These are phyloP conservation scores for Lasiurus cinereus DNA, from an alignment of 2,113 vertebrate species.

Conservation along the genomic window DNA sequence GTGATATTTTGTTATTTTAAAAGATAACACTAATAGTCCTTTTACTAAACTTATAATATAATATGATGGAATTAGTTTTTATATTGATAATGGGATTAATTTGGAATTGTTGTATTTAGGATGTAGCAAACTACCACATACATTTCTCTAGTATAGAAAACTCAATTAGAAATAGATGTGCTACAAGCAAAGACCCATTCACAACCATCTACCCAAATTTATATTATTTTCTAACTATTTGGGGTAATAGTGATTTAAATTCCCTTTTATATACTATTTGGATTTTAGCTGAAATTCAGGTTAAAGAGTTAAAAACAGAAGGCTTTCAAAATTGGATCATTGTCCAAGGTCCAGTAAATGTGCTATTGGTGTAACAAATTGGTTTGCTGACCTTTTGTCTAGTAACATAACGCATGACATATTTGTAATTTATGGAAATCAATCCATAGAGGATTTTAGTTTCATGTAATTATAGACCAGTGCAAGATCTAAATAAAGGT, in stretches of 20 bases:
- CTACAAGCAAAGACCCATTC: slow-evolving; percentile 52
- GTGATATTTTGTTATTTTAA: slow-evolving; percentile 72
- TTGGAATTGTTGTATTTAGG: slow-evolving; percentile 56
- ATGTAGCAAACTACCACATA: slow-evolving; percentile 32
- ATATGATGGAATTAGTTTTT: slow-evolving; percentile 31
- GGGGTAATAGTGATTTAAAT: slow-evolving; percentile 50
- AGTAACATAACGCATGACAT: slow-evolving; percentile 77
- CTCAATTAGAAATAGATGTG: slow-evolving; percentile 51
- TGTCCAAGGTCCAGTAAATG: slow-evolving; percentile 77
- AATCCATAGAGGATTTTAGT: slow-evolving; percentile 81
- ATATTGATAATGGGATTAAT: slow-evolving; percentile 60
- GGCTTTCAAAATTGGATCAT: slow-evolving; percentile 68
- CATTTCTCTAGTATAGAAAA: slow-evolving; percentile 50
- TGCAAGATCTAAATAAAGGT: slow-evolving; percentile 85
- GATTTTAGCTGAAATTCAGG: slow-evolving; percentile 60
- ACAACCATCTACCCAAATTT: slow-evolving; percentile 3
- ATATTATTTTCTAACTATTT: slow-evolving; percentile 22
- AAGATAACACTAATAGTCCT: slow-evolving; percentile 64
- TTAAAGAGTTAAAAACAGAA: slow-evolving; percentile 70
- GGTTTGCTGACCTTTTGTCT: slow-evolving; percentile 84
- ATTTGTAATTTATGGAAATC: slow-evolving; percentile 86
- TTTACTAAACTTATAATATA: slow-evolving; percentile 57
- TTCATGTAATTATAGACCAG: slow-evolving; percentile 84
- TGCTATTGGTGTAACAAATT: slow-evolving; percentile 78
- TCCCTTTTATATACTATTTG: slow-evolving; percentile 40